These are phyloP conservation scores for Yponomeuta sedellus DNA, from an alignment of 2,888 invertebrate species.

Conservation along the genomic window DNA sequence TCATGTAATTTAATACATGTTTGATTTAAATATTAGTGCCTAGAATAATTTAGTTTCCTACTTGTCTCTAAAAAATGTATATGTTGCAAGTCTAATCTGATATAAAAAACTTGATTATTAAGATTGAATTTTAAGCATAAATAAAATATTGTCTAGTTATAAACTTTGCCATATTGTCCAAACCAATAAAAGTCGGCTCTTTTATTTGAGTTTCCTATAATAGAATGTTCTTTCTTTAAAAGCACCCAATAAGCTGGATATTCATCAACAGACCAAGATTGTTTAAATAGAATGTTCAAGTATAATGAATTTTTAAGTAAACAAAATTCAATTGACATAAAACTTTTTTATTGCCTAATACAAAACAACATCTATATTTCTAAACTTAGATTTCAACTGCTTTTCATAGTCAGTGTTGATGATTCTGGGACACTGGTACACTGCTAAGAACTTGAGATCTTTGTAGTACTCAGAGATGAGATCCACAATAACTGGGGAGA, in stretches of 20 bases:
- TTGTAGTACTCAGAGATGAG: slow-evolving; percentile 61
- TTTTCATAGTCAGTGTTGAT: slow-evolving; percentile 59
- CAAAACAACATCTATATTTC: slow-evolving; percentile 61
- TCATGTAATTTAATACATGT: neutral
- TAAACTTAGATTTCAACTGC: slow-evolving; percentile 59
- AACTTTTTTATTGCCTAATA: slow-evolving; percentile 30
- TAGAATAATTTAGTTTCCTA: no score
- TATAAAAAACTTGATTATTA: neutral
- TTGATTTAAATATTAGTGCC: neutral
- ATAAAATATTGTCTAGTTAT: neutral
- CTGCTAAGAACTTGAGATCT: slow-evolving; percentile 55
- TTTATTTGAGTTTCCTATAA: neutral
- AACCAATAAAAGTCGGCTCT: neutral
- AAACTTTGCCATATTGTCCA: slow-evolving; percentile 3
- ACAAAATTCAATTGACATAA: neutral
- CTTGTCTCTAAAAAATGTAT: no score
- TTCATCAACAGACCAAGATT: neutral
- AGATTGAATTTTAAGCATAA: neutral
- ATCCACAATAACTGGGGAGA: slow-evolving; percentile 56
- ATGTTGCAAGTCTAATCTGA: neutral
- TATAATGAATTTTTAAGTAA: neutral
- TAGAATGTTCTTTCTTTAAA: neutral
- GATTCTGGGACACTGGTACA: slow-evolving; percentile 64
- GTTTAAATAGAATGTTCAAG: neutral
- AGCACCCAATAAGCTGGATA: neutral